These are phyloP conservation scores for Sisor rabdophorus DNA, from an alignment of 2,113 vertebrate genomes.

Conservation along the genomic window DNA sequence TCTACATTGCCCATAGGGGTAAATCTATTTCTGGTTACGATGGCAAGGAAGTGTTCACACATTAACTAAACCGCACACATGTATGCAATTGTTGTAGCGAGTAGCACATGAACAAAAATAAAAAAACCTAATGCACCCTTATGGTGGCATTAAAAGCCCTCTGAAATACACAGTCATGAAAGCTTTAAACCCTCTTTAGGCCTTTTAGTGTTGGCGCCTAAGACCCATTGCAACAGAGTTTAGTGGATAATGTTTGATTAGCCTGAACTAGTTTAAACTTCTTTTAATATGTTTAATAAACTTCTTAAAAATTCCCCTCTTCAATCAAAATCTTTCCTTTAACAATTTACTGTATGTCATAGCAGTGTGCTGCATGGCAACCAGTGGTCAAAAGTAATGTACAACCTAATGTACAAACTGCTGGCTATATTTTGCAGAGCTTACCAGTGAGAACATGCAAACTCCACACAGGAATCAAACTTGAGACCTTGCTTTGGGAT, in stretches of 20 bases:
- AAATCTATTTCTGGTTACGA: too few species aligned
- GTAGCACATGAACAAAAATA: background rate
- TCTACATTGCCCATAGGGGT: too few species aligned
- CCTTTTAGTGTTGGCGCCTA: background rate
- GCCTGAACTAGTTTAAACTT: background rate
- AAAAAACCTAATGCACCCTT: slow-evolving; percentile 64
- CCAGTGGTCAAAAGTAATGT: too few species aligned
- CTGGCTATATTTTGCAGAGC: too few species aligned
- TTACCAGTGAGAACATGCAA: too few species aligned
- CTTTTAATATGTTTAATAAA: background rate
- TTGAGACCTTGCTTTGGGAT: too few species aligned
- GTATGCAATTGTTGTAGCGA: too few species aligned
- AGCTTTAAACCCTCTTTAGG: background rate
- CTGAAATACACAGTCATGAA: slow-evolving; percentile 55
- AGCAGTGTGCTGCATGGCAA: background rate
- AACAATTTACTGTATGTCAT: background rate
- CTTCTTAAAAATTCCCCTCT: background rate
- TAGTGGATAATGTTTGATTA: background rate
- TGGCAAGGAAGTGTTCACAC: too few species aligned
- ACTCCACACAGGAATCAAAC: too few species aligned
- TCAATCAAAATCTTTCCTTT: background rate
- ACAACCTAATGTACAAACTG: too few species aligned
- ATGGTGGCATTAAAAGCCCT: slow-evolving; percentile 86
- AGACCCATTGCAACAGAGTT: background rate
- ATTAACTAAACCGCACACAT: too few species aligned